A percentile compares a stretch with the other conserved stretches of the same genome.
These are phyloP conservation scores for Diglossa cyanea DNA, from an alignment of 2,797 vertebrate genomes.

Conservation along the genomic window DNA sequence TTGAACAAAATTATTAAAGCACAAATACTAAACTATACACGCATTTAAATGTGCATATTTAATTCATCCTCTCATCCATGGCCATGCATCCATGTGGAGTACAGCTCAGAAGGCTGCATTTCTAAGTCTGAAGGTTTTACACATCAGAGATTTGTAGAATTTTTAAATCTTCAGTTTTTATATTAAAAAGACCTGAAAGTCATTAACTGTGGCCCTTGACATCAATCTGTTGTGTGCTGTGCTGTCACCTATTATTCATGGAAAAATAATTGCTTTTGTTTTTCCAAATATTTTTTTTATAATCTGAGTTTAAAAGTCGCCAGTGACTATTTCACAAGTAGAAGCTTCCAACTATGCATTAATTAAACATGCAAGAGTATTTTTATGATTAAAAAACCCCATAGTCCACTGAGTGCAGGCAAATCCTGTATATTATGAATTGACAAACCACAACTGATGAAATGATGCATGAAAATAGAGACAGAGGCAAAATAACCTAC, in stretches of 20 bases:
- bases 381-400: background rate
- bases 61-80: background rate
- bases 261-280: background rate
- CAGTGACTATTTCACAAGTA: background rate
- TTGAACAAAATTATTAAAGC: background rate
- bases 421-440: background rate
- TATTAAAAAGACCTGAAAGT: background rate
- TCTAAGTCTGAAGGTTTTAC: background rate
- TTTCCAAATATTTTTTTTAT: background rate
- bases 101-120: background rate
- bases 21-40: background rate
- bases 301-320: background rate
- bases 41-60: background rate
- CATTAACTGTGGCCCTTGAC: background rate
- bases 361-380: background rate
- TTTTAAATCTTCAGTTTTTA: background rate
- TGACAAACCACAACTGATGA: background rate
- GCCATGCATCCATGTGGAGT: background rate
- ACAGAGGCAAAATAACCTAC: conserved; percentile 41
- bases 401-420: background rate
- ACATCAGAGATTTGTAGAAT: background rate
- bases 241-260: background rate
- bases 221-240: background rate
- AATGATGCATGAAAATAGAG: conserved; percentile 46
- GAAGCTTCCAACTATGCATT: background rate